Base-by-base conservation (phyloP, 2,888 invertebrate genomes). In the Synanthedon andrenaeformis region DNA sequence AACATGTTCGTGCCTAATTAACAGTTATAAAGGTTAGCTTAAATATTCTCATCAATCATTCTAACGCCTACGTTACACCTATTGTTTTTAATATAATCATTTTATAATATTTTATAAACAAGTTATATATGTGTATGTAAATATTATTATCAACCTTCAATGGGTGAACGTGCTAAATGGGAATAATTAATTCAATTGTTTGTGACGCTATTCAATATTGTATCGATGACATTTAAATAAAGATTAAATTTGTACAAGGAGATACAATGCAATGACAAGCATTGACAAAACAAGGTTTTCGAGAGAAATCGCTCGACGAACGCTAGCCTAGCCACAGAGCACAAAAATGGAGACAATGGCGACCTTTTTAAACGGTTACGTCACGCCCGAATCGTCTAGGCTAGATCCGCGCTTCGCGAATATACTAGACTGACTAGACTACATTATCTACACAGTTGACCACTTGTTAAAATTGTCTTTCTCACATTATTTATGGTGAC, bases 301-400 rank as follows among this genome's bases (percentile, higher is more conserved):
- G 71, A 62, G 62, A 75, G 77, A 82, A 35, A 82, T 80, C 58
- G 69, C 53, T 63, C 63, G 49, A 10, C 19, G 10, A 49, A 49
- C 49, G 23, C 17, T 13, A 14, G 49, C 10, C 35, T 2, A 14
- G 49, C 10, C 35, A 35, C 35, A 35, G 35, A 35, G 35, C 6
- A 35, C 35, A 35, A 35, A 23, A 35, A 35, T 35, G 35, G 35
- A 35, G 35, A 35, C 35, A 35, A 35, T 35, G 35, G 35, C 35
- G 35, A 35, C 35, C 35, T 35, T 35, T 35, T 35, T 35, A 35
- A 8, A 35, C 35, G 8, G 35, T 82, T 81, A 71, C 61, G 67
- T 72, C 69, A 71, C 62, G 67, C 71, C 69, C 69, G 64, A 65
- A 56, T 54, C 58, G 55, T 50, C 56, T 62, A 61, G 52, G 35